Evolutionary conservation across 2,797 vertebrate genomes (phyloP).

Genomic region (Cyprinella venusta): DNA sequence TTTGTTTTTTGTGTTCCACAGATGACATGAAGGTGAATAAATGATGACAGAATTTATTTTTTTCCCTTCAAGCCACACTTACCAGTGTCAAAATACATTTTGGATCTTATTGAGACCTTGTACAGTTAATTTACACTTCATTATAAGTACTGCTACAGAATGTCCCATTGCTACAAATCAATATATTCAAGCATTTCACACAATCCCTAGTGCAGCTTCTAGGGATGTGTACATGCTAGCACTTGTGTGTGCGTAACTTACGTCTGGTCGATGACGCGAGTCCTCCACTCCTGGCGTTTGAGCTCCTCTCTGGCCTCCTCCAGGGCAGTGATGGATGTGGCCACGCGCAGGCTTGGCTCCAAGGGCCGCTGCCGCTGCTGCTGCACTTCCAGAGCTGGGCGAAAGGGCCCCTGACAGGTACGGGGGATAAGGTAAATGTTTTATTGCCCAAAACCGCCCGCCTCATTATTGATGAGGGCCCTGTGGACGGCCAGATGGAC

Average conservation of each 20-base stretch:
- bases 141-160: conserved; percentile 27
- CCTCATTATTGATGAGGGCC: conserved; percentile 58
- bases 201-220: not conserved
- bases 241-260: conserved; percentile 68
- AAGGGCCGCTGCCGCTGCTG: conserved; percentile 81
- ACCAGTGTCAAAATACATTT: not conserved
- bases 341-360: conserved; percentile 80
- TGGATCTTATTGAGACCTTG: not conserved
- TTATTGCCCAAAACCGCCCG: conserved; percentile 56
- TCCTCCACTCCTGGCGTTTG: conserved; percentile 68
- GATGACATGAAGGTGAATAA: not conserved
- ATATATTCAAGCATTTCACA: conserved; percentile 41
- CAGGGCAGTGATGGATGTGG: conserved; percentile 77
- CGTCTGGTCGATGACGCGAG: conserved; percentile 70
- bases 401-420: conserved; percentile 83
- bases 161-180: conserved; percentile 19
- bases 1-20: not conserved
- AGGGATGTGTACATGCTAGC: conserved; percentile 26
- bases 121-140: not conserved
- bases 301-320: conserved; percentile 75
- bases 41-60: not conserved
- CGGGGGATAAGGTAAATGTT: conserved; percentile 56
- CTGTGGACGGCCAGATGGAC: conserved; percentile 45
- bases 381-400: conserved; percentile 77
- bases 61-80: not conserved